Percentiles rank a stretch among this genome's conserved stretches.
These are phyloP conservation scores for Lepilemur ruficaudatus DNA, from an alignment of 2,797 vertebrate species.

Conservation along the genomic window DNA sequence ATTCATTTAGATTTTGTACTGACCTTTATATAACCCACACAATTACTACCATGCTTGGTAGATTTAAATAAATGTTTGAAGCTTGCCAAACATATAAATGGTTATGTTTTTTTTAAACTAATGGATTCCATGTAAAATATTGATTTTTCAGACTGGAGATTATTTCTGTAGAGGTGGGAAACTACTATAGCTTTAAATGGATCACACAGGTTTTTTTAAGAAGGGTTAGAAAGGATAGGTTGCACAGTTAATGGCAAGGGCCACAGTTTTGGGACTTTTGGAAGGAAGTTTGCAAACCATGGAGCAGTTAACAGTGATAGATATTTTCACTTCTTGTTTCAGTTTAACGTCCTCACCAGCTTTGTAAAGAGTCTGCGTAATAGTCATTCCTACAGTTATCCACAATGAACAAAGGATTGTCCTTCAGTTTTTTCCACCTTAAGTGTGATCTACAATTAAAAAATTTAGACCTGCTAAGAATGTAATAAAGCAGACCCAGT, in stretches of 20 bases:
- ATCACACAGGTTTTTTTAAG: slow-evolving; percentile 16
- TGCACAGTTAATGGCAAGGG: background rate
- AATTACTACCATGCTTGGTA: background rate
- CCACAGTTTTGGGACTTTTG: background rate
- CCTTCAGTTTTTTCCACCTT: background rate
- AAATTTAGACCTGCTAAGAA: slow-evolving; percentile 20
- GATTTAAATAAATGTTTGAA: slow-evolving; percentile 28
- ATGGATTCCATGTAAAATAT: background rate
- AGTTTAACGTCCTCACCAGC: background rate
- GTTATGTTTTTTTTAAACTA: background rate
- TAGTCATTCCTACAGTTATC: background rate
- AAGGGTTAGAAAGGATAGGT: background rate
- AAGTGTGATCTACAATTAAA: background rate
- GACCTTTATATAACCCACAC: background rate
- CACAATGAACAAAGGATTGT: background rate
- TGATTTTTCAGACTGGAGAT: background rate
- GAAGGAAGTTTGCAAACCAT: background rate
- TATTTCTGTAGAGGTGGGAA: background rate
- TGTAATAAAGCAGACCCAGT: background rate
- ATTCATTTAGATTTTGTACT: slow-evolving; percentile 3
- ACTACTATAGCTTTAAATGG: background rate
- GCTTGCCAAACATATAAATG: background rate
- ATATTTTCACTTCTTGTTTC: background rate
- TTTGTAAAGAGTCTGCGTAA: slow-evolving; percentile 12
- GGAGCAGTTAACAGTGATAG: background rate